These are phyloP conservation scores for Lasioglossum zephyrum DNA, from an alignment of 2,888 invertebrate species.

Conservation along the genomic window DNA sequence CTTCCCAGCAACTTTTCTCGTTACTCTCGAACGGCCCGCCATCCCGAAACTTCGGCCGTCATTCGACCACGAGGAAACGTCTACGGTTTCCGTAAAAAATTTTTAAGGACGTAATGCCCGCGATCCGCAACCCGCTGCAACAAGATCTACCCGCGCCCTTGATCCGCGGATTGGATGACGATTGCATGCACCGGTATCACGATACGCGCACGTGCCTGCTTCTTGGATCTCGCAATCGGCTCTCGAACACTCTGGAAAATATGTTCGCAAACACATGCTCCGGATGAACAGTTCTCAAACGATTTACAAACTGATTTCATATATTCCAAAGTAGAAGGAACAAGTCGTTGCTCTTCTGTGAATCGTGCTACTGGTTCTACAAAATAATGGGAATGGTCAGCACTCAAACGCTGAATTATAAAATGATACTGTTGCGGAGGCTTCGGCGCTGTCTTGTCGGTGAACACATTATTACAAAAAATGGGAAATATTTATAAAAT, in stretches of 20 bases:
- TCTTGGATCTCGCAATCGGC: not conserved
- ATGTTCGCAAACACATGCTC: not conserved
- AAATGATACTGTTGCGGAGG: no score
- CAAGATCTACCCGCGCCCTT: constrained; percentile 50
- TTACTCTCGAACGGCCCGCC: constrained; percentile 27
- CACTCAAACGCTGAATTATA: no score
- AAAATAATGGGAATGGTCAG: no score
- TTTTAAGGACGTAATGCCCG: constrained; percentile 51
- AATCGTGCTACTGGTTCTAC: no score
- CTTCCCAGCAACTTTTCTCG: constrained; percentile 46
- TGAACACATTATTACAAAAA: no score
- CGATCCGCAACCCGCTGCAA: constrained; percentile 55
- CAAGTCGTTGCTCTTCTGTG: not conserved
- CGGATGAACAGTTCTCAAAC: not conserved
- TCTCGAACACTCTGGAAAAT: not conserved
- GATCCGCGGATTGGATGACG: constrained; percentile 54
- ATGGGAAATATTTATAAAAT: no score
- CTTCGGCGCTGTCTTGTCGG: no score
- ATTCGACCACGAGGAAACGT: constrained; percentile 39
- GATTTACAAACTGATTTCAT: not conserved
- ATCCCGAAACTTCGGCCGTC: constrained; percentile 39
- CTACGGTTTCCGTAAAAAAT: constrained; percentile 46
- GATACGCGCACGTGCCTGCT: constrained; percentile 35
- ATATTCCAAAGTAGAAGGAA: not conserved
- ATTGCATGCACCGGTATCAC: constrained; percentile 50